These are phyloP conservation scores for Drosophila ohnishii DNA, from an alignment of 1,140 invertebrate genomes.

Conservation along the genomic window DNA sequence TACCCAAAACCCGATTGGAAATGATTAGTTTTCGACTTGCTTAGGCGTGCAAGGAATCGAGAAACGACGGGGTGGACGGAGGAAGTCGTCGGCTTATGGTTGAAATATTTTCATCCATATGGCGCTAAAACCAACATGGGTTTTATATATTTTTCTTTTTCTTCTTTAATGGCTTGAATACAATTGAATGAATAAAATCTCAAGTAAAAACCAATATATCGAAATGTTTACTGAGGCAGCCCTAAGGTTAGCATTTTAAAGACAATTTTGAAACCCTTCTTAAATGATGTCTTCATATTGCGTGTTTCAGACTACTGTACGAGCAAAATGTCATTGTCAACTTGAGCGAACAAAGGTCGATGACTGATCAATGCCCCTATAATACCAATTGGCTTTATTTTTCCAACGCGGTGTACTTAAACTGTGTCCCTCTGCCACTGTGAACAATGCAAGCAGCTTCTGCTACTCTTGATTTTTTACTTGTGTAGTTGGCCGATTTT, in stretches of 20 bases:
- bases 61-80: not conserved
- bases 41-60: slow-evolving; percentile 47
- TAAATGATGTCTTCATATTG: not conserved
- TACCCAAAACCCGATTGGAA: slow-evolving; percentile 53
- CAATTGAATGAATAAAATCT: slow-evolving; percentile 38
- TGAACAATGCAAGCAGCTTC: slow-evolving; percentile 57
- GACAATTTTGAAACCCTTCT: not conserved
- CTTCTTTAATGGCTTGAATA: not conserved
- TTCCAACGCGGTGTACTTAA: slow-evolving; percentile 6
- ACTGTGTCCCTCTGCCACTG: slow-evolving; percentile 30
- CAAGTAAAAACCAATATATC: slow-evolving; percentile 9
- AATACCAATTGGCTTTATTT: slow-evolving; percentile 12
- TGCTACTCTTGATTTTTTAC: slow-evolving; percentile 17
- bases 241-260: not conserved
- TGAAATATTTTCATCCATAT: slow-evolving; percentile 59
- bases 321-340: slow-evolving; percentile 15
- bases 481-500: slow-evolving; percentile 7
- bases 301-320: not conserved
- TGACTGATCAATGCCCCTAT: slow-evolving; percentile 14
- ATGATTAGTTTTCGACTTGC: slow-evolving; percentile 57
- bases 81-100: not conserved
- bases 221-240: not conserved
- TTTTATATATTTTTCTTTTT: not conserved
- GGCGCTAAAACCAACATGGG: slow-evolving; percentile 28
- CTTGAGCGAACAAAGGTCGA: slow-evolving; percentile 30